A percentile compares a stretch with the other conserved stretches of the same genome.
Evolutionary conservation across 2,797 vertebrate species (phyloP).

Genomic region (Enteromius paludinosus): DNA sequence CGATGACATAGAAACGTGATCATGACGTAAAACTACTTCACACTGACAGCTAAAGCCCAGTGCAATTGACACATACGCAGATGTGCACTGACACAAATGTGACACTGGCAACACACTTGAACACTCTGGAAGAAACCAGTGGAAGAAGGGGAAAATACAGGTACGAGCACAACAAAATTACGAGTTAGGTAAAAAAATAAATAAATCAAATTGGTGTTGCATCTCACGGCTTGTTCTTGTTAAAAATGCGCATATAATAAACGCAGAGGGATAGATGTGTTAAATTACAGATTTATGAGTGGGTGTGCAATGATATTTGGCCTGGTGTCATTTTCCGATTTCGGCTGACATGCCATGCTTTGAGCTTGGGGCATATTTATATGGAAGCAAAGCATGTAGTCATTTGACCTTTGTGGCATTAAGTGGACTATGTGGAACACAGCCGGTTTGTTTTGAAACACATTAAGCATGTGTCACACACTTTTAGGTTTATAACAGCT

Average conservation of each 20-base stretch:
- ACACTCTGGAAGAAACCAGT: not conserved
- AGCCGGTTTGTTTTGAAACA: not conserved
- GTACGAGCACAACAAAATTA: not conserved
- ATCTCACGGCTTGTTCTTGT: not conserved
- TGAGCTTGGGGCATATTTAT: not conserved
- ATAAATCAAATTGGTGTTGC: not conserved
- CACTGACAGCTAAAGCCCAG: slow-evolving; percentile 18
- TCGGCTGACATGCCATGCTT: not conserved
- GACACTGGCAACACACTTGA: not conserved
- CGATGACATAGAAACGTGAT: not conserved
- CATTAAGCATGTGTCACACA: not conserved
- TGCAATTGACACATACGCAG: not conserved
- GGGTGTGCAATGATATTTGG: not conserved
- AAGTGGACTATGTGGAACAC: not conserved
- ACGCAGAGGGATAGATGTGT: not conserved
- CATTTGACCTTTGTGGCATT: slow-evolving; percentile 7
- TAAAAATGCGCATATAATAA: not conserved
- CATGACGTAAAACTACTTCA: slow-evolving; percentile 19
- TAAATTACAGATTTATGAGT: not conserved
- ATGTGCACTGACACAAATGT: slow-evolving; percentile 5
- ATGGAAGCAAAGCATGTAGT: not conserved
- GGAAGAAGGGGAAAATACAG: not conserved
- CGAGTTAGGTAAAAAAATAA: not conserved
- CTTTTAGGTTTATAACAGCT: slow-evolving; percentile 23
- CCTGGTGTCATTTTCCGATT: not conserved